Base-by-base conservation (phyloP, 2,113 vertebrate species). In the Dromas ardeola region DNA sequence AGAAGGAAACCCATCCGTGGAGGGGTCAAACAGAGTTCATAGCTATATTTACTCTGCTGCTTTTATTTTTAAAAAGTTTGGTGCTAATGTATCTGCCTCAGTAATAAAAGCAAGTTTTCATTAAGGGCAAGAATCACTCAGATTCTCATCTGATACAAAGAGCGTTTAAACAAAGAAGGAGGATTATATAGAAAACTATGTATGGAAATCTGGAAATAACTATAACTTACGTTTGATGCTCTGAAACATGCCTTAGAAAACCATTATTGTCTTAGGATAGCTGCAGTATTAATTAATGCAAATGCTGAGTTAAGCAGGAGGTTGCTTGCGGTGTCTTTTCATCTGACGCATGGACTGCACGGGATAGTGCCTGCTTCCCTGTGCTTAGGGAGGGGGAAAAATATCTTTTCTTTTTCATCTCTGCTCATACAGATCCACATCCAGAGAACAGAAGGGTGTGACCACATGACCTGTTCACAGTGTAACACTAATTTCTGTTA, bases 401-500 rank as follows among this genome's bases (percentile, higher is more conserved):
- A 38, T 83, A 84, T 17, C 38, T 92, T 70, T 72, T 61, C 21
- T 32, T 56, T 32, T 58, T 93, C 52, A 73, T 10, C 95, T 76
- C 56, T 26, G 2, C 59, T 62, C 8, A 2, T 86, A 47, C 89
- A 99, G 99, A 99, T 99, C 96, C 99, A 99, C 93, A 99, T 99
- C 96, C 99, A 99, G 98, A 99, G 99, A 76, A 99, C 99, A 1
- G 99, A 99, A 98, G 99, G 99, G 49, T 99, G 99, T 93, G 99
- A 99, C 97, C 99, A 99, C 78, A 99, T 99, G 99, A 99, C 99
- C 56, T 99, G 99, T 91, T 99, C 99, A 19, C 99, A 99, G 82
- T 99, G 99, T 91, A 99, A 99, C 98, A 99, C 99, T 90, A 99
- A 99, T 97, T 99, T 99, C 98, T 99, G 99, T 97, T 99, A 99